Evolutionary conservation across 2,797 vertebrate genomes (phyloP).

Genomic region (Naso thynnoides): DNA sequence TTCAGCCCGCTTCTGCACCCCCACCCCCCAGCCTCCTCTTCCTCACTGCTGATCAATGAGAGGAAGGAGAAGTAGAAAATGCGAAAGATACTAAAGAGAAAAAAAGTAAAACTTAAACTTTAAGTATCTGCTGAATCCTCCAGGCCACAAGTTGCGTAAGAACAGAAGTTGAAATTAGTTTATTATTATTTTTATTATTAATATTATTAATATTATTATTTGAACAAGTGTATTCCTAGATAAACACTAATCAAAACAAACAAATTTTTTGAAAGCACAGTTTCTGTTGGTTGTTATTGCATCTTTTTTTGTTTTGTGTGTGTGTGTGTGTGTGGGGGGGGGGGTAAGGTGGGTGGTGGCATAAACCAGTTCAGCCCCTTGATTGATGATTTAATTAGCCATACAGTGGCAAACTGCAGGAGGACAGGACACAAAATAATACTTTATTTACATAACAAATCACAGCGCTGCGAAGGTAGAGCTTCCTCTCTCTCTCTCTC

Average conservation of each 20-base stretch:
- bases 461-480: constrained; percentile 90
- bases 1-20: constrained; percentile 6
- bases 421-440: constrained; percentile 79
- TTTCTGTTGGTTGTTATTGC: constrained; percentile 75
- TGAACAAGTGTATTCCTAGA: background rate
- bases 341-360: constrained; percentile 77
- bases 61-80: background rate
- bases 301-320: constrained; percentile 60
- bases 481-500: constrained; percentile 80
- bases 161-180: background rate
- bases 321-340: background rate
- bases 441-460: constrained; percentile 96
- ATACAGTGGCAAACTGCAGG: constrained; percentile 92
- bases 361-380: constrained; percentile 89
- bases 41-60: constrained; percentile 15
- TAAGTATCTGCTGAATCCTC: background rate
- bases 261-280: constrained; percentile 19
- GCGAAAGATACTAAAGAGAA: background rate
- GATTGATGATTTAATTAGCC: constrained; percentile 99
- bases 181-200: background rate
- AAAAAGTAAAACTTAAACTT: no score
- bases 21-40: constrained; percentile 4
- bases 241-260: background rate
- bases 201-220: background rate
- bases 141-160: background rate